Evolutionary conservation across 2,888 invertebrate species (phyloP).

Genomic region (Cloeon dipterum): DNA sequence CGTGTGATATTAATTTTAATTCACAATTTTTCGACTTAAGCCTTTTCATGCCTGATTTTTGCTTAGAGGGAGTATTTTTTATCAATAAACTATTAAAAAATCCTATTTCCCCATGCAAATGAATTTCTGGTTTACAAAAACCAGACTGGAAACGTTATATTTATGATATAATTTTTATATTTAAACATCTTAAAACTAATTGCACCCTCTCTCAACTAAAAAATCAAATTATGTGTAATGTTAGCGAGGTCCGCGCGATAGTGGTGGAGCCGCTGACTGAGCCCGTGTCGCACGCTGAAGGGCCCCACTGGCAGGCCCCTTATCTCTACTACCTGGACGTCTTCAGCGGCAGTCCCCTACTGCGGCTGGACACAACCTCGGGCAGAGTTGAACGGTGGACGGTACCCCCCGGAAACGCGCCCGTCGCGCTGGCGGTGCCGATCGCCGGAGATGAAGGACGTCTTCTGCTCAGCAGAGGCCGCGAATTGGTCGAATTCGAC

Average conservation of each 20-base stretch:
- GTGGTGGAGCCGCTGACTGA: constrained; percentile 9
- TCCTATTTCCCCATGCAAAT: no score
- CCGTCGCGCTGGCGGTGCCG: constrained; percentile 26
- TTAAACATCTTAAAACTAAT: no score
- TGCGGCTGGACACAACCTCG: constrained; percentile 25
- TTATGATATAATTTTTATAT: no score
- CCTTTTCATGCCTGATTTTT: no score
- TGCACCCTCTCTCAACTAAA: no score
- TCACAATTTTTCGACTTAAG: no score
- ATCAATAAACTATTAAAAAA: no score
- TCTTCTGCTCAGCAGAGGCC: constrained; percentile 20
- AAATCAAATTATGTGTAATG: no score
- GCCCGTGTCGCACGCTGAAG: constrained; percentile 25
- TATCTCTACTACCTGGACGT: constrained; percentile 39
- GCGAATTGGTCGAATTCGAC: constrained; percentile 21
- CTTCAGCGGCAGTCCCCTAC: constrained; percentile 21
- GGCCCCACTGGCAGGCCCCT: constrained; percentile 32
- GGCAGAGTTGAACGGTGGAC: constrained; percentile 22
- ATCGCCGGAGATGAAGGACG: constrained; percentile 22
- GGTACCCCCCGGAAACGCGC: constrained; percentile 24
- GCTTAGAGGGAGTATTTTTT: no score
- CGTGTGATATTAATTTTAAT: no score
- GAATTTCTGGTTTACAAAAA: no score
- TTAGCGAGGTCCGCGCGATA: background rate
- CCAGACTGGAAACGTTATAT: no score